A percentile compares a stretch with the other conserved stretches of the same genome.
These are phyloP conservation scores for Lamprologus tigripictilis DNA, from an alignment of 2,113 vertebrate species.

Conservation along the genomic window DNA sequence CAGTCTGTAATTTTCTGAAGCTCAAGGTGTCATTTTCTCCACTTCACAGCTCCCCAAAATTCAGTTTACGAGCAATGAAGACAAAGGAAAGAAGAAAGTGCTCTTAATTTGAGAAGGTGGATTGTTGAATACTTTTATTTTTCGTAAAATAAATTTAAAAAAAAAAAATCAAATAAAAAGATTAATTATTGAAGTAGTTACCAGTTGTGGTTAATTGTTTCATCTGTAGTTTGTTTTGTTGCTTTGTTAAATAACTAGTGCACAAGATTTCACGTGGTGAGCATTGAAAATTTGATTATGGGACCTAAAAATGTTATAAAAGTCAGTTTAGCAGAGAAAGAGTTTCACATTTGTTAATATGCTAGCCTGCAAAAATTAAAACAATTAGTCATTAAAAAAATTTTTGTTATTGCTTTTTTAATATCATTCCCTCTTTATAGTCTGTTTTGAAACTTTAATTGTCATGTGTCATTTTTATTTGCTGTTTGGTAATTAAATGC, in stretches of 20 bases:
- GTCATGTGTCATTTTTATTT: background rate
- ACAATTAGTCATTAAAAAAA: background rate
- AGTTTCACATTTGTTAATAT: background rate
- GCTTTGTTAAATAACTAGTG: background rate
- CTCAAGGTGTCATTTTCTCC: background rate
- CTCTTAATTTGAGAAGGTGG: background rate
- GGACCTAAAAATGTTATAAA: background rate
- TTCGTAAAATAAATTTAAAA: accelerated
- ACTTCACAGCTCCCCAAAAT: background rate
- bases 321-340: background rate
- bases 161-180: background rate
- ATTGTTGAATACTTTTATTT: background rate
- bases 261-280: background rate
- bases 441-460: background rate
- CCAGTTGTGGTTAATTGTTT: background rate
- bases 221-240: background rate
- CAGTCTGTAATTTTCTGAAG: background rate
- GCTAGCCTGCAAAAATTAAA: background rate
- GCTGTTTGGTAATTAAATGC: background rate
- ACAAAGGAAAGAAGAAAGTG: background rate
- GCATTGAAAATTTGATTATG: background rate
- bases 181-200: background rate
- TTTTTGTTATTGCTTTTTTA: background rate
- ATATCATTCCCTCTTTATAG: background rate
- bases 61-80: background rate